Evolutionary conservation across 2,113 vertebrate species (phyloP), one percentile per base, ranked within the genome.

Genomic region (Petroica traversi): DNA sequence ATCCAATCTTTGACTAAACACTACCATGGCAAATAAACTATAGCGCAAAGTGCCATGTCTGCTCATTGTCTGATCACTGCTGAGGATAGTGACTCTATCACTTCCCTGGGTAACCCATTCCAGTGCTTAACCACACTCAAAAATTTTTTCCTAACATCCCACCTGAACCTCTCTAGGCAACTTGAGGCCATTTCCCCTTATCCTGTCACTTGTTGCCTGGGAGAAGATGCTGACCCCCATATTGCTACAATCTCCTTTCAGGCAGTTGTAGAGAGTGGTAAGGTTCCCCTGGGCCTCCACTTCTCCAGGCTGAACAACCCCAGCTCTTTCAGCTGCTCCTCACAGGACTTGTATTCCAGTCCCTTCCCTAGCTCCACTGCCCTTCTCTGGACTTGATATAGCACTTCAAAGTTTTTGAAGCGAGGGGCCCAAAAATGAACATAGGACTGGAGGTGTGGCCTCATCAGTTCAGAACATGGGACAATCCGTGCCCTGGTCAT

Each of bases 401-500:
- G 68, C 19, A 66, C 15, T 5, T 24, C 23, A 20, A 0, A 29
- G 7, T 9, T 43, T 22, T 17, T n/a, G 7, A 4, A 58, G 2
- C 20, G 33, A 51, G 19, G 4, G 12, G 26, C 36, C 4, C 33
- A 80, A 38, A 43, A 38, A 18, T n/a, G 19, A 58, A 38, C 19
- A 66, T 6, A 38, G 5, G 10, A 58, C 25, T 20, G 7, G 12
- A 73, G 33, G 22, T 19, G 26, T 22, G 17, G 43, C 31, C n/a
- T n/a, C 28, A 29, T 12, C n/a, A 74, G 19, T 25, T 34, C 28
- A 0, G 0, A 59, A 28, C 10, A 59, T 15, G 15, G 19, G 4
- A 46, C 16, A 33, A 46, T 19, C n/a, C 26, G 14, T 31, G 18
- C 46, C 18, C 38, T 46, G 14, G 3, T 52, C 14, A 24, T 61